Evolutionary conservation across 23 tunicate species (phyloP).

Genomic region (Oikopleura dioica): DNA sequence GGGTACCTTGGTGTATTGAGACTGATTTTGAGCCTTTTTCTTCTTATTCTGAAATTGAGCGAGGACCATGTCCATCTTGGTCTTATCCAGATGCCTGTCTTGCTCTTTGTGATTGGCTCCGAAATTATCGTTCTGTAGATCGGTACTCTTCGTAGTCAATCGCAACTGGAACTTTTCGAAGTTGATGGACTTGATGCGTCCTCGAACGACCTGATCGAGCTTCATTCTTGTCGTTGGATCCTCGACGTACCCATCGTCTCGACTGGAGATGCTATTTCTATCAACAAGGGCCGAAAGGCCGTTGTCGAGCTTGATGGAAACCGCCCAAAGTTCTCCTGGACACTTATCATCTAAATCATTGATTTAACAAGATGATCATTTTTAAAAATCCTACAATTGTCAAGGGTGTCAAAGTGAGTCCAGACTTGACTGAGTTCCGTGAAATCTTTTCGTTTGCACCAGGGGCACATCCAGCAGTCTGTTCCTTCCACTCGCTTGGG

Average conservation of each 20-base stretch:
- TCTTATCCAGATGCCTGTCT: slow-evolving; percentile 27
- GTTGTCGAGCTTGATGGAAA: slow-evolving; percentile 38
- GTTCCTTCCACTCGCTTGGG: slow-evolving; percentile 56
- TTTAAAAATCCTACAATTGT: background rate
- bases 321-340: slow-evolving; percentile 64
- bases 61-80: background rate
- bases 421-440: slow-evolving; percentile 71
- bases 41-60: background rate
- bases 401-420: slow-evolving; percentile 44
- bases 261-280: slow-evolving; percentile 18
- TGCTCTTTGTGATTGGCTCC: slow-evolving; percentile 32
- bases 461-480: slow-evolving; percentile 66
- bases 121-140: slow-evolving; percentile 53
- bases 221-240: slow-evolving; percentile 9
- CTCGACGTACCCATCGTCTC: background rate
- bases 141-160: slow-evolving; percentile 42
- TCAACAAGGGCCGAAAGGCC: slow-evolving; percentile 49
- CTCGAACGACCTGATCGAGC: slow-evolving; percentile 19
- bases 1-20: background rate
- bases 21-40: background rate
- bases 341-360: slow-evolving; percentile 23
- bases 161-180: slow-evolving; percentile 52
- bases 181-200: slow-evolving; percentile 41
- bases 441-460: slow-evolving; percentile 40
- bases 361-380: too few species aligned